Evolutionary conservation across 92 coral and sea anemone genomes (phyloP), one percentile per base, ranked within the genome.

Genomic region (Zoanthus solanderi): DNA sequence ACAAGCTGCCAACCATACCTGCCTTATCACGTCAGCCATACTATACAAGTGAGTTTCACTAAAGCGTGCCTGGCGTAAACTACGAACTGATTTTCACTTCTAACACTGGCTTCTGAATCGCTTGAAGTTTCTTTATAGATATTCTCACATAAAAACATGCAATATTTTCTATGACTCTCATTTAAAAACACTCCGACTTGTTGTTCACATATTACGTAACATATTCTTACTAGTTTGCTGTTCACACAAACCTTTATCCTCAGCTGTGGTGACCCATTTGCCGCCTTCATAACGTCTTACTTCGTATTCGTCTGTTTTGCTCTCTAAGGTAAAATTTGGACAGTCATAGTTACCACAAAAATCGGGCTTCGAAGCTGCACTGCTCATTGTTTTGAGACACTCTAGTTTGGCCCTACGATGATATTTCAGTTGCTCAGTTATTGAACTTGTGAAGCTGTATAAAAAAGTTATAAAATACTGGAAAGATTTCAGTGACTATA

Each of bases 231-330:
- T 37, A 37, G 9, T 50, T 50, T 11, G 9, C 0, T 50, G 56
- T 50, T 50, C 56, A 2, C 17, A 69, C 75, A 31, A 67, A 83
- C 87, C 87, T 44, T 12, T 31, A 5, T 37, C 45, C 5, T 31
- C 44, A 28, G 87, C 67, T n/a, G 76, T 75, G 15, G 75, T 75
- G 71, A 72, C 72, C 52, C 76, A 17, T 23, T 61, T 67, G 15
- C 45, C 46, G 17, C 69, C 56, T 7, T 72, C 58, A 32, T 83
- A 83, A 37, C 87, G 75, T 44, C 87, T 61, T 9, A 83, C 56
- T 16, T 83, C 87, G 34, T 83, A 83, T 45, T 83, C 76, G 61
- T 67, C 78, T 23, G 87, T 83, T 42, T 46, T 60, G 76, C 75
- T 83, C 9, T 42, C 69, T 14, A 42, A 9, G 76, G 65, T 42